These are phyloP conservation scores for Rattus rattus DNA, from an alignment of 2,113 vertebrate genomes.

Conservation along the genomic window DNA sequence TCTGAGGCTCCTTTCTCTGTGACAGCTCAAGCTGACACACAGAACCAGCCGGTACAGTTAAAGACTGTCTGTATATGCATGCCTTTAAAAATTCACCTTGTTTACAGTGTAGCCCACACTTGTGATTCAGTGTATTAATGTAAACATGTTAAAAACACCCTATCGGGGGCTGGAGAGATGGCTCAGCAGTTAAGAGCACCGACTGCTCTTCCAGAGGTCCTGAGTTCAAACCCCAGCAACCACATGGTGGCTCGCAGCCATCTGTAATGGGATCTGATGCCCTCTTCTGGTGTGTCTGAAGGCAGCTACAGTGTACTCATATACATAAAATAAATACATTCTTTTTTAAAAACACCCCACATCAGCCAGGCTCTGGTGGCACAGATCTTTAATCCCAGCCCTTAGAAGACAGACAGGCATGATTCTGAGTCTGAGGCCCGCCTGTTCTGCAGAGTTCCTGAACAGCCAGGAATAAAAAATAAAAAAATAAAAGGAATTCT, in stretches of 20 bases:
- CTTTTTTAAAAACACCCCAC: background rate
- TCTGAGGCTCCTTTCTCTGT: no score
- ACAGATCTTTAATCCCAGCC: background rate
- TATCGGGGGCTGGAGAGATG: no score
- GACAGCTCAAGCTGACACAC: no score
- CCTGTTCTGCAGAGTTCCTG: background rate
- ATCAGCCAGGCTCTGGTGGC: background rate
- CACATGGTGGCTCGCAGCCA: no score
- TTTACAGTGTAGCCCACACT: background rate
- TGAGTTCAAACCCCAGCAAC: no score
- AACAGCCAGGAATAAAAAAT: background rate
- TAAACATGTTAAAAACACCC: background rate
- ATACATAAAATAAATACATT: no score
- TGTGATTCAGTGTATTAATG: background rate
- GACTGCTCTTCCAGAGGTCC: no score
- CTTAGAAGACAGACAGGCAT: background rate
- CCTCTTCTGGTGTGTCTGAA: no score
- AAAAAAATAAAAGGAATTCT: background rate
- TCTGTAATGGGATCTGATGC: no score
- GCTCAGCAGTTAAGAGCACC: no score
- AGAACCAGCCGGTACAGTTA: no score
- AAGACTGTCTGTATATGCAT: background rate
- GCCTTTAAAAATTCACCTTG: background rate
- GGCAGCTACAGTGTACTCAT: no score
- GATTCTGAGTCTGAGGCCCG: background rate